Evolutionary conservation across 2,888 invertebrate genomes (phyloP), one percentile per base, ranked within the genome.

Genomic region (Lymantria monacha): DNA sequence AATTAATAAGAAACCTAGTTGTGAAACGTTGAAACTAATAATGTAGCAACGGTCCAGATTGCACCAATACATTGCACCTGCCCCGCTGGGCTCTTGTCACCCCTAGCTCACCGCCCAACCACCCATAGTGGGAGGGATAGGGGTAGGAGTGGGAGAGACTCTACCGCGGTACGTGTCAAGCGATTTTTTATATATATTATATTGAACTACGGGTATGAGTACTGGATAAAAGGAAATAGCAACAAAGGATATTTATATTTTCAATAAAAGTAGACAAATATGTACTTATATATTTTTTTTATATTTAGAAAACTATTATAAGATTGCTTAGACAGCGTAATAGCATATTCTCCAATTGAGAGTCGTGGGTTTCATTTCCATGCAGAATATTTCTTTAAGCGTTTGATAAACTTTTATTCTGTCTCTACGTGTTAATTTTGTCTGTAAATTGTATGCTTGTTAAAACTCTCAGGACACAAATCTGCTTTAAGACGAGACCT

Each of bases 51-150:
- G 75, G 80, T 69, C 77, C 75, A 79, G 78, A 84, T 83, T 83
- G 85, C 83, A 74, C 80, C 81, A 73, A 83, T 83, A 83, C 79
- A 68, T 59, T 77, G 83, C 86, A 86, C 86, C 85, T 86, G 86
- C 76, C 69, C 71, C 74, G 59, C 63, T 60, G 71, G 68, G 68
- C 61, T 66, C 73, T 71, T 76, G 81, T 78, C 81, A 68, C 77
- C 79, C 76, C 51, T 48, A 63, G 69, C 64, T 53, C 54, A 59
- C 46, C 70, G 60, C 59, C 63, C 43, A n/a, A 51, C 46, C n/a
- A 38, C 55, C 50, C 11, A 54, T 59, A 13, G 14, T 13, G 42
- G 60, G 61, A 11, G 30, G 40, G 22, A 59, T 57, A 57, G 68
- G 22, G 68, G 66, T 48, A 53, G 63, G 69, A 66, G 63, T 55